Evolutionary conservation across 2,888 invertebrate species (phyloP).

Genomic region (Torymus tubicola): DNA sequence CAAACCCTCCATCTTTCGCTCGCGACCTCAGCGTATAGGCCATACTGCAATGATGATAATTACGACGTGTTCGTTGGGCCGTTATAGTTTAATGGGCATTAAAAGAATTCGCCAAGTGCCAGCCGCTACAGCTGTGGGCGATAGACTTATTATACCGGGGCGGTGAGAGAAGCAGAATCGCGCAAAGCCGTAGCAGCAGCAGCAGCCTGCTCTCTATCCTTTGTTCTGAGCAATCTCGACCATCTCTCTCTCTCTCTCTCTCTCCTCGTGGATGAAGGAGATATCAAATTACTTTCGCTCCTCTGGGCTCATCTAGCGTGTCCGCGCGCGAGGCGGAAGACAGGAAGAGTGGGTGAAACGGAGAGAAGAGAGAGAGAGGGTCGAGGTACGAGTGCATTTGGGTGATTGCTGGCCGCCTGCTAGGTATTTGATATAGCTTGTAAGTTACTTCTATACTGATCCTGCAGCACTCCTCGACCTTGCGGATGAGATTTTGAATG

Average conservation of each 20-base stretch:
- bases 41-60: neutral
- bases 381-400: constrained; percentile 34
- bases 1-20: no score
- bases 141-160: constrained; percentile 36
- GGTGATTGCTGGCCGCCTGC: constrained; percentile 36
- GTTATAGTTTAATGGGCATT: neutral
- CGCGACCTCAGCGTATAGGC: no score
- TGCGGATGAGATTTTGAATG: constrained; percentile 30
- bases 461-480: neutral
- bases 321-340: neutral
- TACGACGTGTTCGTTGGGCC: neutral
- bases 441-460: constrained; percentile 9
- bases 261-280: constrained; percentile 27
- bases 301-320: constrained; percentile 35
- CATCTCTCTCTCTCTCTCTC: constrained; percentile 19
- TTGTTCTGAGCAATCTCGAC: constrained; percentile 43
- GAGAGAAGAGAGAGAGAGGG: no score
- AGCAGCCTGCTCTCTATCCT: constrained; percentile 3
- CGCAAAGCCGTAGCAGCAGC: constrained; percentile 3
- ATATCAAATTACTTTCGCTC: constrained; percentile 54
- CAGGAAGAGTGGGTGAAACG: no score
- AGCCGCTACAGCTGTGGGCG: neutral
- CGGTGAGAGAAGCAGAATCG: neutral
- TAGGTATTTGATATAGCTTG: constrained; percentile 41
- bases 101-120: no score